Evolutionary conservation across 64 coral and sea anemone species (phyloP).

Genomic region (Astreopora myriophthalma): DNA sequence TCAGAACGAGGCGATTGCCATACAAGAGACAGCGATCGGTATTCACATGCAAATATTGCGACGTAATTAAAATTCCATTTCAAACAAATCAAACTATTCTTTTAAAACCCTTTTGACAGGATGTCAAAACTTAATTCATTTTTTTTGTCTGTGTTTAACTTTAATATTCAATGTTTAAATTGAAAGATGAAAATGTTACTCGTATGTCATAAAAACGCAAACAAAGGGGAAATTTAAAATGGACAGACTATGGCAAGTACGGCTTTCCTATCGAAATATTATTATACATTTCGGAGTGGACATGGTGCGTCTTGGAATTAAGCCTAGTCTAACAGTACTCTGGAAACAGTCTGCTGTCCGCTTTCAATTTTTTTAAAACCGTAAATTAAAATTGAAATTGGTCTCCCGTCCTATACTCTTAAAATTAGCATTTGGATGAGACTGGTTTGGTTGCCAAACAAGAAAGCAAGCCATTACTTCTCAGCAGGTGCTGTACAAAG

Average conservation of each 20-base stretch:
- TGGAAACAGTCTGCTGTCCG: too few species aligned
- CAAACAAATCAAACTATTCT: background rate
- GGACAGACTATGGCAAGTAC: background rate
- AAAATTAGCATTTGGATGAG: too few species aligned
- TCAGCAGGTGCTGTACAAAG: too few species aligned
- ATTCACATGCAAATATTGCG: conserved; percentile 33
- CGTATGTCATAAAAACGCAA: background rate
- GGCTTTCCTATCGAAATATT: too few species aligned
- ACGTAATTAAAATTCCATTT: background rate
- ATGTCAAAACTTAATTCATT: background rate
- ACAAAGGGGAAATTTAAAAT: background rate
- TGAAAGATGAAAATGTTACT: background rate
- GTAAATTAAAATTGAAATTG: too few species aligned
- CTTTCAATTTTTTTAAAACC: too few species aligned
- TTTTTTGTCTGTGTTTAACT: background rate
- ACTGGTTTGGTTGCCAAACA: too few species aligned
- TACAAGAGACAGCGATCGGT: background rate
- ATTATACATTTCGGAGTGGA: too few species aligned
- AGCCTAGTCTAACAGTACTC: too few species aligned
- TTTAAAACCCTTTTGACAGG: background rate
- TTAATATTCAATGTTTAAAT: background rate
- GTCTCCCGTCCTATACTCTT: too few species aligned
- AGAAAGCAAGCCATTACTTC: too few species aligned
- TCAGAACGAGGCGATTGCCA: background rate
- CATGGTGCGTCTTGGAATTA: too few species aligned